Evolutionary conservation across 2,888 invertebrate genomes (phyloP).

Genomic region (Tachystola acroxantha): DNA sequence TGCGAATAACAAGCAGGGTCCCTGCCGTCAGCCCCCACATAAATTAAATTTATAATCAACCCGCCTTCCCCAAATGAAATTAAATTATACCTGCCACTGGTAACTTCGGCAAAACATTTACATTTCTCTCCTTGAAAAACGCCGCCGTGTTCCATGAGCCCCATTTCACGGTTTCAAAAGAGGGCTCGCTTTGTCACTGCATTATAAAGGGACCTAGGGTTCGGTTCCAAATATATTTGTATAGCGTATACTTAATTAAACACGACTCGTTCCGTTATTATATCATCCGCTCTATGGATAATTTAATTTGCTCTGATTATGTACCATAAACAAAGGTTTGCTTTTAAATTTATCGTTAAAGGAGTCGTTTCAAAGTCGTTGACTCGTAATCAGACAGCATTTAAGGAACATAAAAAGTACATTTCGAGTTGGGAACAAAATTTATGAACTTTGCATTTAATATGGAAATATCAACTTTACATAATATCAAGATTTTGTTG

Average conservation of each 20-base stretch:
- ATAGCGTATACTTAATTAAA: slow-evolving; percentile 33
- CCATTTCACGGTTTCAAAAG: slow-evolving; percentile 39
- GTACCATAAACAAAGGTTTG: slow-evolving; percentile 16
- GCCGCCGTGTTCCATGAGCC: slow-evolving; percentile 38
- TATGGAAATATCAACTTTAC: slow-evolving; percentile 2
- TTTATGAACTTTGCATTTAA: slow-evolving; percentile 10
- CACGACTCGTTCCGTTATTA: slow-evolving; percentile 22
- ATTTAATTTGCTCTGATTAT: slow-evolving; percentile 21
- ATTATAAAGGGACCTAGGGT: slow-evolving; percentile 22
- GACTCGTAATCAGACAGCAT: slow-evolving; percentile 13
- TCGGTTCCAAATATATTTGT: slow-evolving; percentile 29
- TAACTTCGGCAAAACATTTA: slow-evolving; percentile 64
- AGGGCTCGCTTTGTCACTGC: slow-evolving; percentile 38
- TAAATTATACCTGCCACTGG: slow-evolving; percentile 68
- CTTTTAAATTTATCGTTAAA: slow-evolving; percentile 13
- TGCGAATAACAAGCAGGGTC: slow-evolving; percentile 57
- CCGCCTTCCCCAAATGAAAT: slow-evolving; percentile 60
- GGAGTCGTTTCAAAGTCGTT: slow-evolving; percentile 12
- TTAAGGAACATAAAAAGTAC: slow-evolving; percentile 9
- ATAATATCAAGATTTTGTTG: too few species aligned
- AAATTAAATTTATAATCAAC: slow-evolving; percentile 75
- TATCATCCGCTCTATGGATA: slow-evolving; percentile 13
- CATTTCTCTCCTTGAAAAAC: slow-evolving; percentile 53
- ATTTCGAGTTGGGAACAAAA: slow-evolving; percentile 7
- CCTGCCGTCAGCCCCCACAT: slow-evolving; percentile 58